Percentiles rank a stretch among this genome's conserved stretches.
phyloP scores from a whole-genome alignment of 2,888 invertebrate species.

The Odontocerum albicorne region DNA sequence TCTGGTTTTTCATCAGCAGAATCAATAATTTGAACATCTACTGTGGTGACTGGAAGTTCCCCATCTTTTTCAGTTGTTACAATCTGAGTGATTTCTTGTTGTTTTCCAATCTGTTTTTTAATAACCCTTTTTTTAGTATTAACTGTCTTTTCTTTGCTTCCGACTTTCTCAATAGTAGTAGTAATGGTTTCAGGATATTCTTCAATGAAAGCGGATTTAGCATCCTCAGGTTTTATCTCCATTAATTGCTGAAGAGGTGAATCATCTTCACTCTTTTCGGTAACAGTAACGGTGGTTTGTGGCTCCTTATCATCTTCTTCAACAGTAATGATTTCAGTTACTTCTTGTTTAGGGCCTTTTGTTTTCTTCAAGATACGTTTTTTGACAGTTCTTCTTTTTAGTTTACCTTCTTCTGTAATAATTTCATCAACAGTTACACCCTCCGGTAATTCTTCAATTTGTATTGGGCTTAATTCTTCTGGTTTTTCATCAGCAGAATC shows the following conservation, averaged over 20 bases:
- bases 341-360: conserved; percentile 47
- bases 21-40: conserved; percentile 37
- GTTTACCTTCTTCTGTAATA: conserved; percentile 35
- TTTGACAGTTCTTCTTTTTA: conserved; percentile 29
- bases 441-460: conserved; percentile 39
- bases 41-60: conserved; percentile 44
- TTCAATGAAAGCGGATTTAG: too few species aligned
- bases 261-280: conserved; percentile 25
- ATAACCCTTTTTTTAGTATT: conserved; percentile 41
- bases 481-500: conserved; percentile 35
- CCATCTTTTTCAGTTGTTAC: conserved; percentile 43
- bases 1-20: too few species aligned
- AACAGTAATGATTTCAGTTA: conserved; percentile 50
- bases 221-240: too few species aligned
- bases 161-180: not conserved
- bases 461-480: conserved; percentile 36
- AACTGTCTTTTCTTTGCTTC: conserved; percentile 38
- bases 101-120: conserved; percentile 40
- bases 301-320: conserved; percentile 44
- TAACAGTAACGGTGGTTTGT: conserved; percentile 14
- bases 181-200: conserved; percentile 11
- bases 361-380: conserved; percentile 40
- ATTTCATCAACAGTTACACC: conserved; percentile 31
- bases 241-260: conserved; percentile 38
- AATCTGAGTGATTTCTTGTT: conserved; percentile 44